Percentiles rank a stretch among this genome's conserved stretches.
phyloP scores from a whole-genome alignment of 2,888 invertebrate genomes.

The Cancer borealis region DNA sequence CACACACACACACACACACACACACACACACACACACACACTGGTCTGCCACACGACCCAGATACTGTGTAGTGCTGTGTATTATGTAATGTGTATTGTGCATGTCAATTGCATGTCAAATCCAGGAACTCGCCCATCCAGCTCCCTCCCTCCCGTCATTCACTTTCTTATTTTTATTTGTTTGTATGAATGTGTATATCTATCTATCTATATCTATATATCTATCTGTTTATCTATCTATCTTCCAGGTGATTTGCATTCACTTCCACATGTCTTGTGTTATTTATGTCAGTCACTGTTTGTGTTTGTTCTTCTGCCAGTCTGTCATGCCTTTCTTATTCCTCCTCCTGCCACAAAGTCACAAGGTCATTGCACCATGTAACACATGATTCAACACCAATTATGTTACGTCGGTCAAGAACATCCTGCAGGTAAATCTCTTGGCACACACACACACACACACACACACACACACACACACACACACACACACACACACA shows the following conservation, averaged over 20 bases:
- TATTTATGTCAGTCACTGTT: background rate
- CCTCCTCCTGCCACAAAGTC: background rate
- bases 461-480: background rate
- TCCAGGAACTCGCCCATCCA: background rate
- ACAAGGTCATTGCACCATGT: background rate
- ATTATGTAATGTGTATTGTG: too few relatives aligned
- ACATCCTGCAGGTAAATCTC: background rate
- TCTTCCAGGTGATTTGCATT: background rate
- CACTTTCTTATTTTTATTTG: background rate
- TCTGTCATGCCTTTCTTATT: background rate
- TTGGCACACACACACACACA: background rate
- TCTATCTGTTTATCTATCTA: background rate
- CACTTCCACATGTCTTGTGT: background rate
- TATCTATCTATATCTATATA: background rate
- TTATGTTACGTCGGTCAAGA: background rate
- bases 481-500: background rate
- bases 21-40: too few relatives aligned
- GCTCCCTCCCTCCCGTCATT: background rate
- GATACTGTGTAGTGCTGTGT: too few relatives aligned
- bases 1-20: too few relatives aligned
- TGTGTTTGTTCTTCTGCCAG: background rate
- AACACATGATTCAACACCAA: conserved; percentile 2
- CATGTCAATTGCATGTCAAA: too few relatives aligned
- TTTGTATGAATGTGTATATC: background rate
- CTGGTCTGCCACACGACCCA: too few relatives aligned